phyloP scores from a whole-genome alignment of 2,113 vertebrate genomes.

The Pollimyrus isidori region DNA sequence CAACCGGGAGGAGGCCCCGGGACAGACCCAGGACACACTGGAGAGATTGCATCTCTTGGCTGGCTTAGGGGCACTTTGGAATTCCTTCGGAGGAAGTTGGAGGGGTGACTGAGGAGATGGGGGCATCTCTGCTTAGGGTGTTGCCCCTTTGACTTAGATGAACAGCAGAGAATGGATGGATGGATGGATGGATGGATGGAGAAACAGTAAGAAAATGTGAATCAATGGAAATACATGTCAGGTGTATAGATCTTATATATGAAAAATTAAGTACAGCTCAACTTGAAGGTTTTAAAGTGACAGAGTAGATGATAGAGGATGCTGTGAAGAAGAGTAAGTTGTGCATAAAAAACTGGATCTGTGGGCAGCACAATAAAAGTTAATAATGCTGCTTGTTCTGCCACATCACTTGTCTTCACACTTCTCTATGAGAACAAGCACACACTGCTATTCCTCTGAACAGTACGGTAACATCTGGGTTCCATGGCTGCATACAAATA shows the following conservation, averaged over 20 bases:
- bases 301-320: neutral
- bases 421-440: neutral
- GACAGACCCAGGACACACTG: neutral
- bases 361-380: neutral
- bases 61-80: neutral
- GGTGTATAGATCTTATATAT: neutral
- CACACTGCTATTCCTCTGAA: neutral
- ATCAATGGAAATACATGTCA: neutral
- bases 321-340: neutral
- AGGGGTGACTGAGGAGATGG: neutral
- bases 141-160: neutral
- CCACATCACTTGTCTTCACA: neutral
- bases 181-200: neutral
- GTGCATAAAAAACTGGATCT: neutral
- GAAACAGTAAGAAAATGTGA: neutral
- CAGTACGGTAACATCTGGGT: neutral
- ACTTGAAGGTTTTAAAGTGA: neutral
- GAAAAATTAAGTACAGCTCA: neutral
- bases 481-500: neutral
- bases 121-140: neutral
- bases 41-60: neutral
- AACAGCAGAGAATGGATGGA: neutral
- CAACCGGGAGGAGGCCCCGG: neutral
- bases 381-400: neutral
- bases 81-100: neutral